Evolutionary conservation across 2,888 invertebrate species (phyloP).

Genomic region (Physocephala rufipes): DNA sequence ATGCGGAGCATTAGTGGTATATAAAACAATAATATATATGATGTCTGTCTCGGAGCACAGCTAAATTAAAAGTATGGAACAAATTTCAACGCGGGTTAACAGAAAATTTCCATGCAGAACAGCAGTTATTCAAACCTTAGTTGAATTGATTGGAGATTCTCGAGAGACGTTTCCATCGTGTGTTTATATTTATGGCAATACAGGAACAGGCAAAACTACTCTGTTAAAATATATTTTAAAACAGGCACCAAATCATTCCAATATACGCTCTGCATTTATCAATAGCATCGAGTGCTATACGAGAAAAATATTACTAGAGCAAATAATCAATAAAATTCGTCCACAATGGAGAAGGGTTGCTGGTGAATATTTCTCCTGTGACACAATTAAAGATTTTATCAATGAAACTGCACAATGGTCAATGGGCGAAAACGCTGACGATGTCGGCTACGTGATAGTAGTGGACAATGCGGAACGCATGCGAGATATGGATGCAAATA

Average conservation of each 20-base stretch:
- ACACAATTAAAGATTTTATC: constrained; percentile 75
- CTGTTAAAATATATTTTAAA: constrained; percentile 72
- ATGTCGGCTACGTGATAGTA: constrained; percentile 70
- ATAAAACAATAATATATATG: no score
- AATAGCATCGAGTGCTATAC: constrained; percentile 87
- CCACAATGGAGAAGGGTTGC: background rate
- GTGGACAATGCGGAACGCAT: constrained; percentile 85
- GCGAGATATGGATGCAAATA: constrained; percentile 76
- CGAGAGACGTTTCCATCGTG: constrained; percentile 74
- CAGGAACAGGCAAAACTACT: constrained; percentile 84
- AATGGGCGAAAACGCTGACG: background rate
- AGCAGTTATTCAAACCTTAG: constrained; percentile 51
- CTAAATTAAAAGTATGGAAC: constrained; percentile 15
- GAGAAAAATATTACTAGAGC: constrained; percentile 79
- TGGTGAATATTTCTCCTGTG: constrained; percentile 68
- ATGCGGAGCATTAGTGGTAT: no score
- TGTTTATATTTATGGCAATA: constrained; percentile 83
- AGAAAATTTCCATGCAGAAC: constrained; percentile 60
- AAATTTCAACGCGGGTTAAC: constrained; percentile 36
- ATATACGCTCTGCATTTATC: constrained; percentile 67
- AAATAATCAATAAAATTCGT: constrained; percentile 70
- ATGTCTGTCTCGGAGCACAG: no score
- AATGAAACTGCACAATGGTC: constrained; percentile 63
- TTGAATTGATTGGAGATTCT: constrained; percentile 60
- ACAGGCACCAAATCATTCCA: constrained; percentile 69